These are phyloP conservation scores for Pollenia amentaria DNA, from an alignment of 2,888 invertebrate species.

Conservation along the genomic window DNA sequence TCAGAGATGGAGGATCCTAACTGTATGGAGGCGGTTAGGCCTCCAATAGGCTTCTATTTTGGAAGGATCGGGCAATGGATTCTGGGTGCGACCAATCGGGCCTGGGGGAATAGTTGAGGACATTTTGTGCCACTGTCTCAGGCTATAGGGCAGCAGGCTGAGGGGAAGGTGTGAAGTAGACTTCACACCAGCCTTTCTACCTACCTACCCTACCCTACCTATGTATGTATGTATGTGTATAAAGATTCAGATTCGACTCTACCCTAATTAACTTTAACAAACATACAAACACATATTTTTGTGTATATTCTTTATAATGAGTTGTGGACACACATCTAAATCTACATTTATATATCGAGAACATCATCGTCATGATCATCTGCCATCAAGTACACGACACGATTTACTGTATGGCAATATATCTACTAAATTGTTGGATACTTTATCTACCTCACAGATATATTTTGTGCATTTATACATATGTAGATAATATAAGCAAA, in stretches of 20 bases:
- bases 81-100: too few species aligned
- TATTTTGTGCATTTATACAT: background rate
- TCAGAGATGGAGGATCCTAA: too few species aligned
- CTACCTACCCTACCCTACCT: too few species aligned
- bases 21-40: too few species aligned
- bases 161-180: too few species aligned
- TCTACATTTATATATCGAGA: conserved; percentile 50
- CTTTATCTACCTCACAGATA: background rate
- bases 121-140: too few species aligned
- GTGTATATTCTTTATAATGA: conserved; percentile 28
- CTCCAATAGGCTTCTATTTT: too few species aligned
- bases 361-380: conserved; percentile 59
- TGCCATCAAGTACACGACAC: conserved; percentile 66
- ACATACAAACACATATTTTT: background rate
- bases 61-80: too few species aligned
- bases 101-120: too few species aligned
- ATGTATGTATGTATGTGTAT: too few species aligned
- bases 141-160: too few species aligned
- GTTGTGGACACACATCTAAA: conserved; percentile 53
- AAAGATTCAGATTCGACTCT: background rate
- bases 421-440: conserved; percentile 44
- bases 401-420: conserved; percentile 62
- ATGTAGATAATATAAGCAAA: background rate
- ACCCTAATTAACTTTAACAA: conserved; percentile 20
- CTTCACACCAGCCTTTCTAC: too few species aligned